Evolutionary conservation across 2,888 invertebrate species (phyloP), one percentile per base, ranked within the genome.

Genomic region (Malthinus seriepunctatus): DNA sequence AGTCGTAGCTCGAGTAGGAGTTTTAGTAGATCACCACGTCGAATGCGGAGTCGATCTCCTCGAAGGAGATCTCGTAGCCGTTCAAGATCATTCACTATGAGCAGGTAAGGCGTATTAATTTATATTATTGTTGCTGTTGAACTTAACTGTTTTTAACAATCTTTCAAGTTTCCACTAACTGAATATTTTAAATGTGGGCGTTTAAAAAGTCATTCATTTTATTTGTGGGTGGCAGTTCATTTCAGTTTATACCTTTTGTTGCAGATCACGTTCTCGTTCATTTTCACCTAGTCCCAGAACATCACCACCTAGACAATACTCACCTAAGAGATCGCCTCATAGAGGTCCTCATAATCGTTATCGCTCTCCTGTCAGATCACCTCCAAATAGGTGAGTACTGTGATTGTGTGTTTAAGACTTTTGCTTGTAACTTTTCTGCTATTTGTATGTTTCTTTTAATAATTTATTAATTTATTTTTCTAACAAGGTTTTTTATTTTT

Each of bases 241-340:
- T 23, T 23, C 23, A 23, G 23, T 23, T 23, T 23, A 3, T 23
- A 5, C 23, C 23, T 23, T 23, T 55, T 48, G 56, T 77, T 77
- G 32, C 79, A 87, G 88, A 75, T 87, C 88, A 64, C 83, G 88
- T 62, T 88, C 88, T 11, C 78, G 84, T 64, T 88, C 88, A 31
- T 82, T 82, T 59, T 83, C 83, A 63, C 81, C 86, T 76, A 78
- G 86, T 76, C 69, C 84, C 72, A 71, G 75, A 78, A 75, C 79
- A 51, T 79, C 82, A 56, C 75, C 76, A 49, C 72, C 73, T 65
- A 69, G 76, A 67, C 74, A 76, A 51, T 74, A 73, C 65, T 75
- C 78, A 15, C 74, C 77, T 57, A 72, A 76, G 67, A 71, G 73
- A 34, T 73, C 75, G 44, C 73, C 76, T 42, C 62, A 62, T 33